Base-by-base conservation (phyloP, 2,797 vertebrate species). In the Sarcoramphus papa region DNA sequence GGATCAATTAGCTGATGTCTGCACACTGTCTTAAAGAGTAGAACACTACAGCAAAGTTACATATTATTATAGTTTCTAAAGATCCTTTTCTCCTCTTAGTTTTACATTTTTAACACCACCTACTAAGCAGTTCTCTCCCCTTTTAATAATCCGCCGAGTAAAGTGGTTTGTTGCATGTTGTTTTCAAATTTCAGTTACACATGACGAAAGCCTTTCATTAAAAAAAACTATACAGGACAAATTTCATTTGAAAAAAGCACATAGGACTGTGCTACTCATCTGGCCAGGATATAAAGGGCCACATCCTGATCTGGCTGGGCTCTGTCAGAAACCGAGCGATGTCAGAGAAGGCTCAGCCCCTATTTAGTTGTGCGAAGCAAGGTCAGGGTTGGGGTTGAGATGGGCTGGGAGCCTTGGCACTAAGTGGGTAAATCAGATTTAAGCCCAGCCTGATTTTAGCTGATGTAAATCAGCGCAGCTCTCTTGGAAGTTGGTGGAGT, bases 81-180 rank as follows among this genome's bases (percentile, higher is more conserved):
- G 75, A 68, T 84, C 69, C 68, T 92, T 85, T 88, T 35, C 89
- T 86, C 69, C 75, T 56, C 64, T 62, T 27, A 24, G 73, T 51
- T 93, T 80, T 54, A 13, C 25, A 6, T 87, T 92, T 84, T 68
- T 72, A 40, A 21, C 47, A 48, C 56, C 83, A 48, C 69, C 60
- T 73, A 18, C 63, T 30, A 53, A 77, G 74, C 37, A 64, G 57
- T 62, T 89, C 57, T 81, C 60, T 80, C 64, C 56, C 56, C 24
- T 89, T 85, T 47, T 75, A 47, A 74, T 47, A 62, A 51, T 35
- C 56, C 48, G 5, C 35, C 0, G 0, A 43, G 59, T 64, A 16
- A 65, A 79, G 69, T 31, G 20, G 63, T 60, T 96, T 64, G 82
- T 73, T 86, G 54, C 18, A 0, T 1, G 33, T 27, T 48, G 43